Percentiles rank a stretch among this genome's conserved stretches.
Evolutionary conservation across 2,113 vertebrate genomes (phyloP).

Genomic region (Caranx melampygus): DNA sequence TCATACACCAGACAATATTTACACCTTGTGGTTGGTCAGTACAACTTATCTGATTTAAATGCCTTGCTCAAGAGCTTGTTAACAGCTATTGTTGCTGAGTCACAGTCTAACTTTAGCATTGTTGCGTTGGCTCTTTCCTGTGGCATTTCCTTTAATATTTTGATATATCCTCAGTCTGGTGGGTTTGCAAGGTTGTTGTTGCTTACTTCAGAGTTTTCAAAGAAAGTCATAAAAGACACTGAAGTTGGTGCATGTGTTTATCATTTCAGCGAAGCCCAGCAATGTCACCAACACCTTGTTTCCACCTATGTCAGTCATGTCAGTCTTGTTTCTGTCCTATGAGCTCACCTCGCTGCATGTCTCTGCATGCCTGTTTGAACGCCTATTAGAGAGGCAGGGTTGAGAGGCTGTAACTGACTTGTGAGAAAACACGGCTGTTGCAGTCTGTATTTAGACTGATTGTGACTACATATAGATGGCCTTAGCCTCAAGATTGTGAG

Average conservation of each 20-base stretch:
- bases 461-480: not conserved
- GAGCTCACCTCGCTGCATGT: slow-evolving; percentile 26
- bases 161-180: not conserved
- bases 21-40: not conserved
- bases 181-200: not conserved
- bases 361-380: not conserved
- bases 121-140: not conserved
- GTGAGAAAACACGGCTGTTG: not conserved
- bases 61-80: not conserved
- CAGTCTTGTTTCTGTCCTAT: not conserved
- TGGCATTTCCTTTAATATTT: not conserved
- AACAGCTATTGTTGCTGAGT: not conserved
- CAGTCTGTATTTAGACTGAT: not conserved
- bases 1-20: not conserved
- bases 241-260: too few relatives aligned
- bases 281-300: not conserved
- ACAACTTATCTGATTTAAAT: not conserved
- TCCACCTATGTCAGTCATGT: not conserved
- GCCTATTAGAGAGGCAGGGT: slow-evolving; percentile 2
- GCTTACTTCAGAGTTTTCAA: not conserved
- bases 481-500: not conserved
- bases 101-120: not conserved
- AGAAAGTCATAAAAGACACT: not conserved
- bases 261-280: not conserved
- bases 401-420: slow-evolving; percentile 14